Evolutionary conservation across 2,888 invertebrate species (phyloP), one percentile per base, ranked within the genome.

Genomic region (Melanophora roralis): DNA sequence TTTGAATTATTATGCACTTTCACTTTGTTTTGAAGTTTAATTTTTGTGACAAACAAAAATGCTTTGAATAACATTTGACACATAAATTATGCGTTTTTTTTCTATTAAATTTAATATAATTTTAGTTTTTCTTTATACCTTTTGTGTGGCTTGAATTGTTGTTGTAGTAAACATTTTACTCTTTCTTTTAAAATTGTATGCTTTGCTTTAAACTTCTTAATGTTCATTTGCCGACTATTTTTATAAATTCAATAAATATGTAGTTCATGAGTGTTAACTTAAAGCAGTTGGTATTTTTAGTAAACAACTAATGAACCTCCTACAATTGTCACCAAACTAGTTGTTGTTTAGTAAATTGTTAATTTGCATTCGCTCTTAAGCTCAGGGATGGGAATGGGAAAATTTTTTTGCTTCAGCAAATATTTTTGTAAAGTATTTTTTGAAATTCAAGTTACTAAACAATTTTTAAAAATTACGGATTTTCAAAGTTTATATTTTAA

Each of bases 101-200:
- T 47, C 9, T 34, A 7, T 47, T 21, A 34, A 32, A 16, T 43
- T 21, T 36, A 23, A 19, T 19, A 27, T 9, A 59, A 34, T 16
- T 47, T 47, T 73, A 55, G 36, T 11, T 55, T 23, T 45, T 51
- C 27, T 9, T 27, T 12, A 4, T 60, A 78, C 78, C 68, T 78
- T 69, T 62, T 45, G 57, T 14, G 49, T 49, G 1, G 38, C 49
- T 64, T 64, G 57, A n/a, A 69, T 53, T 36, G 32, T 19, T 21
- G 69, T 51, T 27, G 51, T n/a, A n/a, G n/a, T 59, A 59, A 69
- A 78, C 74, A 78, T 78, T 64, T 73, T 47, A 23, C 45, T 47
- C 51, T 11, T 8, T 40, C 59, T 45, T 59, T 36, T 27, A 53
- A 36, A 14, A 34, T 49, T 43, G 14, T 62, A 38, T 40, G 55